Conservation (phyloP, 2,797 vertebrate species). For the Schizothorax lantsangensis region DNA sequence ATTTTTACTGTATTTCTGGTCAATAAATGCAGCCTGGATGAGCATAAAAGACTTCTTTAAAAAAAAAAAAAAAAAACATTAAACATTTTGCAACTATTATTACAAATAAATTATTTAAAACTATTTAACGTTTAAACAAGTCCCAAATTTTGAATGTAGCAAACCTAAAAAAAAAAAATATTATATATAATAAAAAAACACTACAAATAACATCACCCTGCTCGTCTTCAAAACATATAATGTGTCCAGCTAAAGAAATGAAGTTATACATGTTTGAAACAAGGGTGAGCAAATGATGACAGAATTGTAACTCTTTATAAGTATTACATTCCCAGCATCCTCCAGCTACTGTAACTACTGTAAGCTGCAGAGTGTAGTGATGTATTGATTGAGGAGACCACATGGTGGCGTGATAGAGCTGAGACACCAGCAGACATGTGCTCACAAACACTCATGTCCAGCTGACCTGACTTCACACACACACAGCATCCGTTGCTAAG, state of each 20-base stretch:
- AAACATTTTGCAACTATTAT: no score
- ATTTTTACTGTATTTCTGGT: background rate
- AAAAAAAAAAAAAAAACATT: background rate
- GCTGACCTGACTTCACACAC: slow-evolving; percentile 33
- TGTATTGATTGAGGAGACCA: slow-evolving; percentile 2
- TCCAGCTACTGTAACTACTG: background rate
- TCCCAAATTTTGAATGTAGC: background rate
- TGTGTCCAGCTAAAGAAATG: background rate
- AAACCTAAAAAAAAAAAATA: no score
- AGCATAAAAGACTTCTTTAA: background rate
- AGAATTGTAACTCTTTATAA: no score
- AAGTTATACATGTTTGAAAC: background rate
- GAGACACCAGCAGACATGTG: background rate
- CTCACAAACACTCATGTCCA: slow-evolving; percentile 3
- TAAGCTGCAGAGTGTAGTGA: background rate
- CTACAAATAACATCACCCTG: background rate
- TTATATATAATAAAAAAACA: background rate
- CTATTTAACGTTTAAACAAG: background rate
- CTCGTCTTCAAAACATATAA: background rate
- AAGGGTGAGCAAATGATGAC: background rate
- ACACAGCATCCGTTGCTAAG: slow-evolving; percentile 52
- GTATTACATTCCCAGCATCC: background rate
- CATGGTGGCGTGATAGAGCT: slow-evolving; percentile 38
- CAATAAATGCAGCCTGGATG: background rate
- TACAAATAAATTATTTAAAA: no score